Evolutionary conservation across 53 echinoderm and acorn worm species (phyloP), one percentile per base, ranked within the genome.

Genomic region (Holothuria leucospilota): DNA sequence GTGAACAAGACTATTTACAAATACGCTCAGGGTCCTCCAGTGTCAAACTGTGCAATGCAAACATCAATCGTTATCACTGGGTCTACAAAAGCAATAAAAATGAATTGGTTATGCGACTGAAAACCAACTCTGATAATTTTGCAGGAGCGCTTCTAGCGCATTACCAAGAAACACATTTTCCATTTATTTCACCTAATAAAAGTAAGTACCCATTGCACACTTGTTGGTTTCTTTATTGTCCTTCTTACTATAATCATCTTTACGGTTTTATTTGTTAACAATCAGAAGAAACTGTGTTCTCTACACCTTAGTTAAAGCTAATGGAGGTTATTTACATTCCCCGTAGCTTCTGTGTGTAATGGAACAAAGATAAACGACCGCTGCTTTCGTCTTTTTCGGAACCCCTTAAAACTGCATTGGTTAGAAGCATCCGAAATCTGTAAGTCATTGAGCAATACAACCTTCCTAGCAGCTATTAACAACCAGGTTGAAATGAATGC

Each of bases 401-500:
- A 59, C 27, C 29, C 28, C 13, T 56, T 4, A 18, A 80, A 60
- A 15, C 18, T 80, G 28, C 80, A 80, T 27, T 80, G 80, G 80
- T 61, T 53, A 20, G 80, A 80, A 38, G 80, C 80, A 0, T 8
- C 12, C 21, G 26, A 29, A 15, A 2, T 13, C 0, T 80, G 80
- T 60, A 25, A 80, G 39, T 59, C 38, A 20, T 80, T 29, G 5
- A 26, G 38, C 21, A 28, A 59, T 34, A 29, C 0, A 30, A 25
- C 59, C 38, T 60, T 18, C 6, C 34, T 80, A 34, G 61, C 38
- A 11, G 56, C 62, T 9, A 80, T 80, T 21, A 24, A 20, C 21
- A 80, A 56, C 56, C 80, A 80, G 20, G 9, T 11, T 20, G 80
- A 80, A 56, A 80, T 80, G 80, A 61, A 80, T 61, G 56, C 53